A percentile compares a stretch with the other conserved stretches of the same genome.
Conservation (phyloP, 2,888 invertebrate species). For the Panopea generosa region DNA sequence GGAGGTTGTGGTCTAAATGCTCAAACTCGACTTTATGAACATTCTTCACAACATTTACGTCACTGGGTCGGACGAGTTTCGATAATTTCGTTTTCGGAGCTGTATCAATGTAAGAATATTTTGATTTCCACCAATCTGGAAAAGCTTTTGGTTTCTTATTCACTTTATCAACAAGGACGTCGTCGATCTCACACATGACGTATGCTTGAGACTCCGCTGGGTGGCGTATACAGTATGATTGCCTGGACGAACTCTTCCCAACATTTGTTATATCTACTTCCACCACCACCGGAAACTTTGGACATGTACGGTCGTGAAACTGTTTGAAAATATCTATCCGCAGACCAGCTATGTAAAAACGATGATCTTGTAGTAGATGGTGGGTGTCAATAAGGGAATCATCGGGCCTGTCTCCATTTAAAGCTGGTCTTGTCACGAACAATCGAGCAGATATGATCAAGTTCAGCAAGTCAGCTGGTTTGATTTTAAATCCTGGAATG, state of each 20-base stretch:
- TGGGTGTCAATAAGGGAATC: slow-evolving; percentile 38
- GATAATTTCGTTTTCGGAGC: slow-evolving; percentile 7
- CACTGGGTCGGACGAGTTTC: background rate
- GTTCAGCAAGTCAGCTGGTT: slow-evolving; percentile 34
- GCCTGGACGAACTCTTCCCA: slow-evolving; percentile 37
- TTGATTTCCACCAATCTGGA: slow-evolving; percentile 53
- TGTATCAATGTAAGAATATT: slow-evolving; percentile 24
- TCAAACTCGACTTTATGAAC: slow-evolving; percentile 33
- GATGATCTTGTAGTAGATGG: slow-evolving; percentile 16
- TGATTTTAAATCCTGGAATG: slow-evolving; percentile 33
- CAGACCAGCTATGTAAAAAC: slow-evolving; percentile 31
- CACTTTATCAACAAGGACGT: slow-evolving; percentile 33
- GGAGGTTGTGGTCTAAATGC: slow-evolving; percentile 38
- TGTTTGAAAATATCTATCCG: slow-evolving; percentile 27
- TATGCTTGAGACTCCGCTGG: slow-evolving; percentile 7
- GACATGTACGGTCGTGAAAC: slow-evolving; percentile 23
- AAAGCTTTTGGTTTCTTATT: slow-evolving; percentile 30
- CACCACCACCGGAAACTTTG: slow-evolving; percentile 44
- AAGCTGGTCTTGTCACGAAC: slow-evolving; percentile 37
- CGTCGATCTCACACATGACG: slow-evolving; percentile 37
- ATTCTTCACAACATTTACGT: background rate
- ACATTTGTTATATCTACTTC: slow-evolving; percentile 35
- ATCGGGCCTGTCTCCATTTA: slow-evolving; percentile 10
- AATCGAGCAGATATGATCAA: slow-evolving; percentile 31
- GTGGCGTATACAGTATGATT: slow-evolving; percentile 27